Conservation (phyloP, 2,888 invertebrate species). For the Stenchaetothrips biformis region DNA sequence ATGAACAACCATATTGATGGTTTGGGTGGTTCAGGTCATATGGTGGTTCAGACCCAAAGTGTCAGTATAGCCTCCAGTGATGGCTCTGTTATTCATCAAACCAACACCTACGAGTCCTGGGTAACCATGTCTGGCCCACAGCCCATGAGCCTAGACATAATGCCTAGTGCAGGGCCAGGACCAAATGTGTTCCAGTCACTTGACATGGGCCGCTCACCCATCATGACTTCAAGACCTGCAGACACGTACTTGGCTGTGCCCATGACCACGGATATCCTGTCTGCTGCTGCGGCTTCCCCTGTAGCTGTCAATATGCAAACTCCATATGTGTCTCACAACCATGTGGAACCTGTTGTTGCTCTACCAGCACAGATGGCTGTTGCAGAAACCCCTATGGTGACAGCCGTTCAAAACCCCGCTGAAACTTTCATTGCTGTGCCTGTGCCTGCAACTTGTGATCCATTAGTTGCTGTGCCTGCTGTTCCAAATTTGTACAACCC, state of each 20-base stretch:
- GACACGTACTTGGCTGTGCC: neutral
- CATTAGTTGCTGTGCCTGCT: neutral
- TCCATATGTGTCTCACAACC: slow-evolving; percentile 1
- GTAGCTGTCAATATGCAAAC: neutral
- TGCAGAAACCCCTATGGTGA: neutral
- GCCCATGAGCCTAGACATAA: neutral
- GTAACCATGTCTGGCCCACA: neutral
- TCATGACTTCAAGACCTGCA: neutral
- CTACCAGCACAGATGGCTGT: neutral
- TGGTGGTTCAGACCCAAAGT: slow-evolving; percentile 11
- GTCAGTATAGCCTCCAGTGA: slow-evolving; percentile 10
- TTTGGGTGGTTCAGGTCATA: slow-evolving; percentile 2
- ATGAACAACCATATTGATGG: neutral
- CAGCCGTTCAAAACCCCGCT: neutral
- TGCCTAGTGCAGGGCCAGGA: neutral
- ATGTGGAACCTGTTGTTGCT: neutral
- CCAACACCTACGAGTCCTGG: slow-evolving; percentile 6
- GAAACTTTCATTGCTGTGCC: slow-evolving; percentile 11
- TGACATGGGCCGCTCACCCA: neutral
- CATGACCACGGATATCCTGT: neutral
- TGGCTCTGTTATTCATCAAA: slow-evolving; percentile 19
- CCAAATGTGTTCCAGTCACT: neutral
- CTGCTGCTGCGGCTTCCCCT: neutral
- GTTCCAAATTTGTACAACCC: slow-evolving; percentile 6
- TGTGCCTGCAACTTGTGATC: slow-evolving; percentile 3